These are phyloP conservation scores for Pseudomyrmex pallidus DNA, from an alignment of 1,140 invertebrate genomes.

Conservation along the genomic window DNA sequence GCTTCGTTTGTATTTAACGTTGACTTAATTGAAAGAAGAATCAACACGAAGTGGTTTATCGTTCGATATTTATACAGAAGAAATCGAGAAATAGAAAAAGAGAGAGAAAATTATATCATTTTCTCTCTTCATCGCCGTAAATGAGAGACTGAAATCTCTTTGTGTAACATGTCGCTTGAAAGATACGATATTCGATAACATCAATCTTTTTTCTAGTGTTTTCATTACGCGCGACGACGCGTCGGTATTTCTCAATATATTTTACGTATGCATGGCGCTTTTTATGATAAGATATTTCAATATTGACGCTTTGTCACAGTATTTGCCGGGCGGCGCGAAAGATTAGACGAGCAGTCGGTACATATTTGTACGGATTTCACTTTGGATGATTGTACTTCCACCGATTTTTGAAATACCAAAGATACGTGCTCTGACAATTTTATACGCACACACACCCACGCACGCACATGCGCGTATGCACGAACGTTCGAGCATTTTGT, in stretches of 20 bases:
- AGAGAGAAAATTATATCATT: background rate
- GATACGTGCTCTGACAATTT: constrained; percentile 38
- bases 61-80: constrained; percentile 1
- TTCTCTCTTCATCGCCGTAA: background rate
- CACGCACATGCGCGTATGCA: too few relatives aligned
- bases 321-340: constrained; percentile 75
- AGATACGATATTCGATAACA: background rate
- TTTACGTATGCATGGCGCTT: constrained; percentile 73
- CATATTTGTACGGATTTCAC: constrained; percentile 80
- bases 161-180: background rate
- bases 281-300: constrained; percentile 82
- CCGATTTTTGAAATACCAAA: constrained; percentile 56
- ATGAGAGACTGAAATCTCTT: background rate
- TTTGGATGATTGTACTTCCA: constrained; percentile 72
- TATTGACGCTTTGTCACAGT: constrained; percentile 80
- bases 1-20: background rate
- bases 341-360: constrained; percentile 76
- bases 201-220: constrained; percentile 57
- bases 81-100: too few relatives aligned
- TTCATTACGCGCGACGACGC: constrained; percentile 67
- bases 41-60: background rate
- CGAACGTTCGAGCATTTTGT: constrained; percentile 26
- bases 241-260: constrained; percentile 71
- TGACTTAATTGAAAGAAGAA: too few relatives aligned
- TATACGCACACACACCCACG: background rate